Conservation (phyloP, 2,888 invertebrate genomes). For the Acrocyrtus sp. region DNA sequence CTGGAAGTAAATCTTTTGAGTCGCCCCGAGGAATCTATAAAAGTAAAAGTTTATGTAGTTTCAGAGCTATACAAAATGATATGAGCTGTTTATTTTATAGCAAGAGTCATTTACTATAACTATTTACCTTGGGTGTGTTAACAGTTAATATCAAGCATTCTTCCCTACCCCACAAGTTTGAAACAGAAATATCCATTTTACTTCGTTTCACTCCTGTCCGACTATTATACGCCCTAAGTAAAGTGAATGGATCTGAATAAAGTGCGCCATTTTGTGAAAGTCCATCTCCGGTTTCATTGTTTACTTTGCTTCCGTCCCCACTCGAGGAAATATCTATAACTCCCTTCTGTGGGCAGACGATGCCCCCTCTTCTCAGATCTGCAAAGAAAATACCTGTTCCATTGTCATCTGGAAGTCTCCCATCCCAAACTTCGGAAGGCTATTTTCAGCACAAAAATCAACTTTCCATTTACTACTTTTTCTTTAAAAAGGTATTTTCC, state of each 20-base stretch:
- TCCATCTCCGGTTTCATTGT: neutral
- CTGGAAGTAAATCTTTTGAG: slow-evolving; percentile 31
- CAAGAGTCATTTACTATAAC: no score
- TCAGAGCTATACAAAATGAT: no score
- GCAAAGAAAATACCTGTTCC: slow-evolving; percentile 16
- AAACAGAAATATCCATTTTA: neutral
- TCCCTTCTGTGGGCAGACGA: slow-evolving; percentile 24
- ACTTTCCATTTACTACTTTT: neutral
- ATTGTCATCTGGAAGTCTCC: slow-evolving; percentile 8
- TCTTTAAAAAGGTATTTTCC: no score
- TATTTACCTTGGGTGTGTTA: slow-evolving; percentile 16
- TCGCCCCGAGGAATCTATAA: slow-evolving; percentile 24
- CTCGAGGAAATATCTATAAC: slow-evolving; percentile 5
- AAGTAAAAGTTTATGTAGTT: no score
- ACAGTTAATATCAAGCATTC: slow-evolving; percentile 21
- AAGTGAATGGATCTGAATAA: slow-evolving; percentile 2
- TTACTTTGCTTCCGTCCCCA: neutral
- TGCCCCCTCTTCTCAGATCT: neutral
- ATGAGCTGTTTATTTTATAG: no score
- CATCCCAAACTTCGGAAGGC: slow-evolving; percentile 33
- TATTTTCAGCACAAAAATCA: neutral
- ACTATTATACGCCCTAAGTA: slow-evolving; percentile 26
- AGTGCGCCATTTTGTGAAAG: no score
- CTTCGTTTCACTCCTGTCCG: neutral
- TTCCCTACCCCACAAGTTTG: slow-evolving; percentile 9